Evolutionary conservation across 2,888 invertebrate genomes (phyloP).

Genomic region (Standfussiana lucernea): DNA sequence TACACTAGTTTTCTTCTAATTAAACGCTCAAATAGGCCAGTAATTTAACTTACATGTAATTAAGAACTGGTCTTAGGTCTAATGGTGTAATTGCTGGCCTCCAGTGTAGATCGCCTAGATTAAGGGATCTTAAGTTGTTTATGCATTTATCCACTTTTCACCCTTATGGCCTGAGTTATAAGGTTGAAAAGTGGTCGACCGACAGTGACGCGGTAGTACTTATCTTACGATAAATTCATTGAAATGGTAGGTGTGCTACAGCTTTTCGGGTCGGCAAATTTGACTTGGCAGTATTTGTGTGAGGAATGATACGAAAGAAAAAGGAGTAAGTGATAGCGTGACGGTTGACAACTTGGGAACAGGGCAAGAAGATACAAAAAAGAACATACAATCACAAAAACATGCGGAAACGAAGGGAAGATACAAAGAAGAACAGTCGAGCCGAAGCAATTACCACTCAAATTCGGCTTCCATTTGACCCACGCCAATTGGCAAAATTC

Average conservation of each 20-base stretch:
- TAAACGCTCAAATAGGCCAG: constrained; percentile 54
- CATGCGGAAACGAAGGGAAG: no score
- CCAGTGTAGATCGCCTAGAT: constrained; percentile 42
- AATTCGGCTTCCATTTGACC: background rate
- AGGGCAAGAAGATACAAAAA: no score
- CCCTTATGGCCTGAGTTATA: background rate
- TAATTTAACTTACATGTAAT: constrained; percentile 54
- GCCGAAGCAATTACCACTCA: background rate
- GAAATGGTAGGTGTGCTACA: background rate
- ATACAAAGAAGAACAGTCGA: no score
- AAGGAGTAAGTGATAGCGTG: background rate
- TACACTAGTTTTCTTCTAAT: constrained; percentile 52
- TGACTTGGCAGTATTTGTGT: background rate
- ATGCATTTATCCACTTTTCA: constrained; percentile 21
- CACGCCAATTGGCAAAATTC: background rate
- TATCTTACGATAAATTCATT: background rate
- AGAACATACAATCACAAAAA: no score
- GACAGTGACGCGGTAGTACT: background rate
- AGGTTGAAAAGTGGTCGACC: background rate
- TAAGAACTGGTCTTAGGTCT: constrained; percentile 54
- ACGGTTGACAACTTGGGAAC: no score
- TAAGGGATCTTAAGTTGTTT: constrained; percentile 39
- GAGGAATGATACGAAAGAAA: background rate
- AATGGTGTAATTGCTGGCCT: constrained; percentile 57
- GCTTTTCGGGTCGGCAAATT: background rate